A percentile compares a stretch with the other conserved stretches of the same genome.
phyloP scores from a whole-genome alignment of 1,140 invertebrate species.

The Oedothorax gibbosus region DNA sequence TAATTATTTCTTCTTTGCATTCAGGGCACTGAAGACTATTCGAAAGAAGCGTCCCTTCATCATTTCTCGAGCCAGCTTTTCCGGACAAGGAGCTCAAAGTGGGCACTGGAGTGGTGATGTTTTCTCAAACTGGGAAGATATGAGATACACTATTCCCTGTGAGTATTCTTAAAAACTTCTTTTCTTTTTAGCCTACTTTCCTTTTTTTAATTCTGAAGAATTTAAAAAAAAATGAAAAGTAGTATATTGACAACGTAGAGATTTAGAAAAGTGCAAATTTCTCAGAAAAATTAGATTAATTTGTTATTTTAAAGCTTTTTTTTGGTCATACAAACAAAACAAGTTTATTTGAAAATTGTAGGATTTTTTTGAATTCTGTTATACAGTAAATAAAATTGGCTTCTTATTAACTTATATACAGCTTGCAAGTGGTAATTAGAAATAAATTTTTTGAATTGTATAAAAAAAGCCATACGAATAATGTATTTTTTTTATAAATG shows the following conservation, averaged over 20 bases:
- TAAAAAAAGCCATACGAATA: background rate
- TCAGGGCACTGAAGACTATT: conserved; percentile 77
- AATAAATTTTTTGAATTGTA: background rate
- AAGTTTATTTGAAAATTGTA: background rate
- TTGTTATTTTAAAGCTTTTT: too few species aligned
- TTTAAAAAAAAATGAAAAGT: background rate
- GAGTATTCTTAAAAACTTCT: background rate
- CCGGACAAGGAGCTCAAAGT: conserved; percentile 72
- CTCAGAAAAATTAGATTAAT: too few species aligned
- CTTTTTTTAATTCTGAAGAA: background rate
- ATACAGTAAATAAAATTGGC: background rate
- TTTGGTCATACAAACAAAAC: background rate
- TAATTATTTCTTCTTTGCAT: conserved; percentile 61
- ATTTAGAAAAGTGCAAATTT: background rate
- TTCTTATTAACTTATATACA: background rate
- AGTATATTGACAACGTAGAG: background rate
- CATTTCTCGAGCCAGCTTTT: conserved; percentile 72
- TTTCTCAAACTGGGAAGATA: conserved; percentile 69
- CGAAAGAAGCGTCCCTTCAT: conserved; percentile 72
- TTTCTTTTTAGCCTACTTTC: background rate
- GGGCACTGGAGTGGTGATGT: conserved; percentile 75
- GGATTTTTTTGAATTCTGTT: background rate
- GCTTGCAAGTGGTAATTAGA: too few species aligned
- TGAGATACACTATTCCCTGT: conserved; percentile 71
- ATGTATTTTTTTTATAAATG: background rate